Base-by-base conservation (phyloP, 2,113 vertebrate species). In the Sebastes fasciatus region DNA sequence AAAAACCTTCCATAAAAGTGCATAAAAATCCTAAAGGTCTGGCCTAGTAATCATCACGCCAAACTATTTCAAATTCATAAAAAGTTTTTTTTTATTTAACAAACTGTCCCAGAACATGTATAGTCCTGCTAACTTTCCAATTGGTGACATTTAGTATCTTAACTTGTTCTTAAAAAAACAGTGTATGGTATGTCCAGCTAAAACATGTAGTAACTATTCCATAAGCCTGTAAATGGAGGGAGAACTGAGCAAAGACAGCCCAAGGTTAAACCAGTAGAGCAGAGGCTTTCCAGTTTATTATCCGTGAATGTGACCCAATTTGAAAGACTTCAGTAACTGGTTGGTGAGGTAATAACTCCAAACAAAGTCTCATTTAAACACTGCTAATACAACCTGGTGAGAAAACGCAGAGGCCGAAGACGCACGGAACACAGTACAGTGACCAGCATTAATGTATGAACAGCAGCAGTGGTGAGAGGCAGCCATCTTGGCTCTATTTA, bases 401-500 rank as follows among this genome's bases (percentile, higher is more conserved):
- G 4, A 72, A 1, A 14, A 65, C 3, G 1, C 19, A 34, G 34
- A 26, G 60, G n/a, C 68, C 34, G 34, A 34, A 34, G 34, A 34
- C 34, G 34, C 34, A 34, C 3, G 4, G 34, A 34, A 34, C 34
- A 34, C 34, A 34, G 34, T 34, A 34, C 34, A 34, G 34, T 34
- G 34, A 34, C 34, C 43, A 71, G 51, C 49, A 43, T 21, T 3
- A 10, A 9, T 62, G 46, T 19, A 16, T 73, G n/a, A 68, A 9
- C 6, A 43, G 3, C 6, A 26, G 42, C 21, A 9, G 9, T 0
- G 49, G 40, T 76, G 69, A 71, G 57, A 71, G 65, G 78, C 82
- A 82, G 82, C 82, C 82, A 70, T 81, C 58, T 84, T 81, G 21
- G 52, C 23, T 77, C 49, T 52, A 2, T 55, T 45, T 82, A 55